A percentile compares a stretch with the other conserved stretches of the same genome.
phyloP scores from a whole-genome alignment of 2,888 invertebrate genomes.

The Hirtodrosophila trivittata region DNA sequence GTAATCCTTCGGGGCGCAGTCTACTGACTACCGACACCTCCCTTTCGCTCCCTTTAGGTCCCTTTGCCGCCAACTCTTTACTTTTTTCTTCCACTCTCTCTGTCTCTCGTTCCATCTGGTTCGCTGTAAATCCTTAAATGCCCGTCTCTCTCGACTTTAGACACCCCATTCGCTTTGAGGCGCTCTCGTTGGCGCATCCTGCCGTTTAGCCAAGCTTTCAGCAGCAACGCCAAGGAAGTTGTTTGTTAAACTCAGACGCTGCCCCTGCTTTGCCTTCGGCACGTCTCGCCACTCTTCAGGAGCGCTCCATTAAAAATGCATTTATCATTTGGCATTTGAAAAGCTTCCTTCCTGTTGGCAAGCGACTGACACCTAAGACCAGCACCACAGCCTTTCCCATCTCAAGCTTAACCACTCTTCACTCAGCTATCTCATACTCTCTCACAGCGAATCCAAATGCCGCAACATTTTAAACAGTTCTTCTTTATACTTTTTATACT shows the following conservation, averaged over 20 bases:
- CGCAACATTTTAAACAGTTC: constrained; percentile 51
- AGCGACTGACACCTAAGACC: constrained; percentile 62
- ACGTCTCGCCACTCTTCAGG: constrained; percentile 26
- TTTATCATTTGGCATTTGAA: constrained; percentile 77
- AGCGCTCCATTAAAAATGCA: constrained; percentile 73
- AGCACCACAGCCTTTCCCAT: constrained; percentile 28
- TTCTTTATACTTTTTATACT: constrained; percentile 4
- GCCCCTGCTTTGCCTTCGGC: constrained; percentile 25
- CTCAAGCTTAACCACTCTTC: constrained; percentile 16
- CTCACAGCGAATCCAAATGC: constrained; percentile 17
- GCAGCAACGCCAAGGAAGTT: constrained; percentile 60
- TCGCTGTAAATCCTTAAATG: constrained; percentile 8
- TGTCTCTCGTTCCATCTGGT: neutral
- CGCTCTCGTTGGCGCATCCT: constrained; percentile 57
- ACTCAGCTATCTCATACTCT: constrained; percentile 19
- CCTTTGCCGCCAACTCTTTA: neutral
- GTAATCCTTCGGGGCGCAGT: constrained; percentile 23
- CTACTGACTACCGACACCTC: neutral
- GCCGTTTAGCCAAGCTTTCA: constrained; percentile 50
- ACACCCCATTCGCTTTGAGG: constrained; percentile 42
- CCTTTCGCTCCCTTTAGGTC: neutral
- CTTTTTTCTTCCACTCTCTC: neutral
- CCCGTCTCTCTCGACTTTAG: constrained; percentile 26
- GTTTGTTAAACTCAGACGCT: constrained; percentile 61
- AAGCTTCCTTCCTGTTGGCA: constrained; percentile 75